Evolutionary conservation across 2,888 invertebrate genomes (phyloP).

Genomic region (Formica aserva): DNA sequence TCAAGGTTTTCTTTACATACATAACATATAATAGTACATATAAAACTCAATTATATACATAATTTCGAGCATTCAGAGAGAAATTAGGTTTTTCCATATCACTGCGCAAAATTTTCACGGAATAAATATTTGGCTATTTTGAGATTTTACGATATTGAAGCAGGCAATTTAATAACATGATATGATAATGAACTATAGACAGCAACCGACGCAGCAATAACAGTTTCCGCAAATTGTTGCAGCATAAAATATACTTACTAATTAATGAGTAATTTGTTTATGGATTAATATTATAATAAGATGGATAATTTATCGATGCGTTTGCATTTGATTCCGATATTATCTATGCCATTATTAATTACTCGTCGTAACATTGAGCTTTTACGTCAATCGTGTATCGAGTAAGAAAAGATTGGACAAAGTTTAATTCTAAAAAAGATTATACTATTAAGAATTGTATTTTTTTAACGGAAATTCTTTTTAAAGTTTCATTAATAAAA

Average conservation of each 20-base stretch:
- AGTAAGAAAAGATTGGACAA: neutral
- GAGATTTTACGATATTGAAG: constrained; percentile 44
- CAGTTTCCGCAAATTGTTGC: constrained; percentile 43
- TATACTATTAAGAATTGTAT: neutral
- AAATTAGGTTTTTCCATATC: neutral
- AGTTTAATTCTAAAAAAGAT: neutral
- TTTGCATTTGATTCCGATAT: constrained; percentile 47
- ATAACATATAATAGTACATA: neutral
- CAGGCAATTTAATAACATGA: constrained; percentile 49
- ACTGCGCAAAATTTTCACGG: neutral
- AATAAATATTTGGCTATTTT: constrained; percentile 31
- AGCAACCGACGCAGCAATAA: constrained; percentile 27
- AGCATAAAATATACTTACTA: constrained; percentile 52
- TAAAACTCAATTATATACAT: neutral
- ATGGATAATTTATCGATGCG: constrained; percentile 35
- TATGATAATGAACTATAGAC: constrained; percentile 45
- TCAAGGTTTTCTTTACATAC: neutral
- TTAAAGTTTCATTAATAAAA: neutral
- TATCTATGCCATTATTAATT: constrained; percentile 35
- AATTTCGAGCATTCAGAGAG: neutral
- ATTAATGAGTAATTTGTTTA: constrained; percentile 53
- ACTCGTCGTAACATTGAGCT: neutral
- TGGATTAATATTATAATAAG: constrained; percentile 51
- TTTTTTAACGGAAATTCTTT: neutral
- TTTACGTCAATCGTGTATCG: neutral